A percentile compares a stretch with the other conserved stretches of the same genome.
Evolutionary conservation across 2,113 vertebrate genomes (phyloP).

Genomic region (Rhadina sibilatrix): DNA sequence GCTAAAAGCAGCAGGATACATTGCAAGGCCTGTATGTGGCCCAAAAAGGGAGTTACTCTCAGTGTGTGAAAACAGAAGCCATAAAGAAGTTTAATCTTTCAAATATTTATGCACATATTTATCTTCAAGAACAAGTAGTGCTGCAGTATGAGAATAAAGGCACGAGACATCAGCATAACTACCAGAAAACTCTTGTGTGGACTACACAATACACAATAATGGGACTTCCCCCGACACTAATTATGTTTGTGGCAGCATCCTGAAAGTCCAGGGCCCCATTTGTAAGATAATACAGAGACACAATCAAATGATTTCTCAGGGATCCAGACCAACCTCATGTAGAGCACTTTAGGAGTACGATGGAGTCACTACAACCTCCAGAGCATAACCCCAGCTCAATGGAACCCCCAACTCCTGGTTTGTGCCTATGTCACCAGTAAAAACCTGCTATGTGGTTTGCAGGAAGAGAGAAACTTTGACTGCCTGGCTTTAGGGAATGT

Average conservation of each 20-base stretch:
- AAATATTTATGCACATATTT: neutral
- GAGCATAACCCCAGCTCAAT: fast-evolving
- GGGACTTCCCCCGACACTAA: too few species aligned
- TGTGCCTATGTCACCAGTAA: neutral
- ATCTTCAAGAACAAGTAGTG: neutral
- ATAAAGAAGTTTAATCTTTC: neutral
- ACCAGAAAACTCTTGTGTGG: neutral
- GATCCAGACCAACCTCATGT: neutral
- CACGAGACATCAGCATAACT: neutral
- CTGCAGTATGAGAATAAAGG: neutral
- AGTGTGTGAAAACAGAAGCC: neutral
- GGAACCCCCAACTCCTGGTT: neutral
- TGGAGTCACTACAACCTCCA: neutral
- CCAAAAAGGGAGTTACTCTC: neutral
- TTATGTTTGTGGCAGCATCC: neutral
- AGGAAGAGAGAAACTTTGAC: neutral
- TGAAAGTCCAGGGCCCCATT: neutral
- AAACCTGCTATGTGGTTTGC: fast-evolving
- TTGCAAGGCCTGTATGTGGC: neutral
- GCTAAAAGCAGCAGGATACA: neutral
- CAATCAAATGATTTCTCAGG: fast-evolving
- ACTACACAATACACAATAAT: too few species aligned
- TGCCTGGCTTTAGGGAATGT: neutral
- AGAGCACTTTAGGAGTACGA: fast-evolving
- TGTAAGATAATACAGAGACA: neutral